Conservation (phyloP, 2,113 vertebrate species). For the Stegastes partitus region DNA sequence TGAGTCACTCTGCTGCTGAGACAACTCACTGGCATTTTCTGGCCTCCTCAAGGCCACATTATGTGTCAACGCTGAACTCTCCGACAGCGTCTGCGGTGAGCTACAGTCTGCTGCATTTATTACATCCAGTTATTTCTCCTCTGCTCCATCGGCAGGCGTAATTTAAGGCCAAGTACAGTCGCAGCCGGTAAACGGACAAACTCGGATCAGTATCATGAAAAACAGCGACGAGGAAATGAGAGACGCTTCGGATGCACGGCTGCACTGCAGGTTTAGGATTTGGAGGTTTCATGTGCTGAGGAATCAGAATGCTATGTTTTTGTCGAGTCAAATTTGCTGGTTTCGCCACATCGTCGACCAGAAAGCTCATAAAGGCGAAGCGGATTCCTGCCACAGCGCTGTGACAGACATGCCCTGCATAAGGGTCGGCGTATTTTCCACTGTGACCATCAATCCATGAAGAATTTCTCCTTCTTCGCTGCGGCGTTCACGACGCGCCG, state of each 20-base stretch:
- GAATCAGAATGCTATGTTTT: constrained; percentile 7
- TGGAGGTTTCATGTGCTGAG: background rate
- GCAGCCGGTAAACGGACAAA: constrained; percentile 5
- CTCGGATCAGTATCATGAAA: constrained; percentile 9
- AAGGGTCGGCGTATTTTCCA: background rate
- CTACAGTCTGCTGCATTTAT: constrained; percentile 26
- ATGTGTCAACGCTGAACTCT: background rate
- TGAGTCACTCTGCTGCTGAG: constrained; percentile 29
- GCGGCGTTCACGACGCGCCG: background rate
- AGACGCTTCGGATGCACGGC: no score
- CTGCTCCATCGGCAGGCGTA: background rate
- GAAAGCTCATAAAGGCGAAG: constrained; percentile 6
- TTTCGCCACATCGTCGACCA: constrained; percentile 3
- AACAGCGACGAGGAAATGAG: background rate
- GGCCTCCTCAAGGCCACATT: constrained; percentile 24
- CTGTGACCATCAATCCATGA: constrained; percentile 23
- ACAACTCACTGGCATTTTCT: constrained; percentile 15
- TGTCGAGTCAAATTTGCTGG: background rate
- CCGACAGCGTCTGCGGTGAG: constrained; percentile 13
- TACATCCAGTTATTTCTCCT: constrained; percentile 29
- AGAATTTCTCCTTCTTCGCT: background rate
- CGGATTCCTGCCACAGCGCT: background rate
- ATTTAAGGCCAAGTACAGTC: background rate
- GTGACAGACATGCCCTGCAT: background rate
- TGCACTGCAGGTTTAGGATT: no score